Percentiles rank a stretch among this genome's conserved stretches.
Conservation (phyloP, 2,113 vertebrate genomes). For the Vidua chalybeata region DNA sequence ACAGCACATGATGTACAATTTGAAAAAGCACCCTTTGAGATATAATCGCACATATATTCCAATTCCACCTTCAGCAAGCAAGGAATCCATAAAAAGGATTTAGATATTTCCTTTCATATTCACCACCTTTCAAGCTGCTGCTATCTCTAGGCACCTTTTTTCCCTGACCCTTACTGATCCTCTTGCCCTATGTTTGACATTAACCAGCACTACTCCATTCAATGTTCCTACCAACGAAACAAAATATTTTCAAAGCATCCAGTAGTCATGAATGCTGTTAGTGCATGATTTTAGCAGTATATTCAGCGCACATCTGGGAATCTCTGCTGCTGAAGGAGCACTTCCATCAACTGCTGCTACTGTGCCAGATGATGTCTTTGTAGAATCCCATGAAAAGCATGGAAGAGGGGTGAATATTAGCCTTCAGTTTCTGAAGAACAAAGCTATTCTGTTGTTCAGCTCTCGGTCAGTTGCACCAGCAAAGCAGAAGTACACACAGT, state of each 20-base stretch:
- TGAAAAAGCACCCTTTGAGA: background rate
- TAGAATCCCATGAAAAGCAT: background rate
- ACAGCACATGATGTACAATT: background rate
- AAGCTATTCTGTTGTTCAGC: background rate
- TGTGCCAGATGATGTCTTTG: fast-evolving
- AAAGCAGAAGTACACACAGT: background rate
- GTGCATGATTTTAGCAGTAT: background rate
- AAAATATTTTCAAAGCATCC: background rate
- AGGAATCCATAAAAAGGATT: background rate
- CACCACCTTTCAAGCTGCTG: background rate
- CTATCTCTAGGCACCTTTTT: background rate
- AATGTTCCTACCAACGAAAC: background rate
- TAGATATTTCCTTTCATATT: background rate
- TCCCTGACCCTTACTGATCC: background rate
- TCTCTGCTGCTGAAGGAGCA: background rate
- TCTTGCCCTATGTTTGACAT: background rate
- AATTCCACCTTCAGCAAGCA: background rate
- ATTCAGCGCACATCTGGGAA: background rate
- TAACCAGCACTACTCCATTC: background rate
- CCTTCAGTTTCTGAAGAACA: background rate
- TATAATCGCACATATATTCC: background rate
- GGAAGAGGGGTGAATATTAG: background rate
- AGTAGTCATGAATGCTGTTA: background rate
- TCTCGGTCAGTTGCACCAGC: background rate
- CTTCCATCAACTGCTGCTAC: background rate